Percentiles rank a stretch among this genome's conserved stretches.
These are phyloP conservation scores for Anas bernieri DNA, from an alignment of 2,797 vertebrate genomes.

Conservation along the genomic window DNA sequence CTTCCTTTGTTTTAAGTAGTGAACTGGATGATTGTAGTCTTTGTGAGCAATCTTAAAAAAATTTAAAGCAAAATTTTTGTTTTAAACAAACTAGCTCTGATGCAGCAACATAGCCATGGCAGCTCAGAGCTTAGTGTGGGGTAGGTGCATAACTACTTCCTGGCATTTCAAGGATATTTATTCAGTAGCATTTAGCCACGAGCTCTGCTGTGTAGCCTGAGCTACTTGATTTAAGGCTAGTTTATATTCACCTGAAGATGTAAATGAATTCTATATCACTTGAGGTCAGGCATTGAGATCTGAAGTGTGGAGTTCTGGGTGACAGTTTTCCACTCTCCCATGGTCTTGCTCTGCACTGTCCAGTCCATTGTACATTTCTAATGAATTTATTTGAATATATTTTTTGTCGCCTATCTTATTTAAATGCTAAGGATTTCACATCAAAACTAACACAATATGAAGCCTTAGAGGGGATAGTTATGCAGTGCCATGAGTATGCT, in stretches of 20 bases:
- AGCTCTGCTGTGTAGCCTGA: not conserved
- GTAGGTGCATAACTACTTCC: not conserved
- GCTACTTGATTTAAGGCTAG: not conserved
- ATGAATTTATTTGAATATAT: conserved; percentile 30
- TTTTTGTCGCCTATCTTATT: conserved; percentile 44
- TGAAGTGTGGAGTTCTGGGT: conserved; percentile 28
- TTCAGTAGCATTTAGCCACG: not conserved
- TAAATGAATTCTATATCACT: not conserved
- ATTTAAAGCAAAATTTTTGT: not conserved
- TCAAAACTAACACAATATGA: not conserved
- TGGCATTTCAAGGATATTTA: not conserved
- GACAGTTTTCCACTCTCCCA: not conserved
- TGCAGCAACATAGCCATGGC: not conserved
- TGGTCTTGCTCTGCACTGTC: conserved; percentile 45
- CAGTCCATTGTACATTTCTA: conserved; percentile 36
- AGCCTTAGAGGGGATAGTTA: not conserved
- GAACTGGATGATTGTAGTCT: not conserved
- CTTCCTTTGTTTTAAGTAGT: not conserved
- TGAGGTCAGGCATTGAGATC: conserved; percentile 25
- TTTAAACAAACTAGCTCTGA: not conserved
- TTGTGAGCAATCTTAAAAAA: not conserved
- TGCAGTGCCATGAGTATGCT: conserved; percentile 47
- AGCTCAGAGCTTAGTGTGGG: not conserved
- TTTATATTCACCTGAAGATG: not conserved
- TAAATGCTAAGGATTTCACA: conserved; percentile 12